Percentiles rank a stretch among this genome's conserved stretches.
Evolutionary conservation across 2,113 vertebrate species (phyloP).

Genomic region (Nycticorax nycticorax): DNA sequence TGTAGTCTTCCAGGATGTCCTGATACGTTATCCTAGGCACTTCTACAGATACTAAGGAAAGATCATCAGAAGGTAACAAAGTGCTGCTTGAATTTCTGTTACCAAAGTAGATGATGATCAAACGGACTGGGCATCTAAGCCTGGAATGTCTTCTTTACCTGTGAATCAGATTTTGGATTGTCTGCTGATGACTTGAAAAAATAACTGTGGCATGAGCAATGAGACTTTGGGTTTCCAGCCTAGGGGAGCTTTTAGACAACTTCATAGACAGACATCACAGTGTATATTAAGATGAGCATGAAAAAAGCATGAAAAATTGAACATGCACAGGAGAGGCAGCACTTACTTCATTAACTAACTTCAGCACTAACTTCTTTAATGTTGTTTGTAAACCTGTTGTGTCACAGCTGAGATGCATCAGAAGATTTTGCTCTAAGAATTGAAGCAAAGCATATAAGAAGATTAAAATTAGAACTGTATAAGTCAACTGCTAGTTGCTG

Average conservation of each 20-base stretch:
- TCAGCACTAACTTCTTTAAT: not conserved
- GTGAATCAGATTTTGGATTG: not conserved
- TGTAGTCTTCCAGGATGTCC: not conserved
- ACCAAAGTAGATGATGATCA: not conserved
- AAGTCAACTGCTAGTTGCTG: slow-evolving; percentile 39
- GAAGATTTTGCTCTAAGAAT: not conserved
- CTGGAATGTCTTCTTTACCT: not conserved
- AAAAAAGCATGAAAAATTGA: not conserved
- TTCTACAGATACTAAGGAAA: not conserved
- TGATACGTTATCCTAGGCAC: not conserved
- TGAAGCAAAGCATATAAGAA: not conserved
- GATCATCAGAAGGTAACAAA: not conserved
- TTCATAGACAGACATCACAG: not conserved
- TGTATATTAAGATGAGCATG: not conserved
- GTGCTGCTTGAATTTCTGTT: not conserved
- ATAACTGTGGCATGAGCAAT: not conserved
- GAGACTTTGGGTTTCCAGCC: not conserved
- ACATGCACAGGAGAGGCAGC: not conserved
- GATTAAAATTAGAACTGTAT: not conserved
- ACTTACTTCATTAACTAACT: not conserved
- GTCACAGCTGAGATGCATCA: not conserved
- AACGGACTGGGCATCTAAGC: not conserved
- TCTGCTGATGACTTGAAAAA: not conserved
- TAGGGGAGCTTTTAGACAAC: not conserved
- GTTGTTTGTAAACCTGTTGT: not conserved